Evolutionary conservation across 1,140 invertebrate species (phyloP), one percentile per base, ranked within the genome.

Genomic region (Aphaenogaster floridana): DNA sequence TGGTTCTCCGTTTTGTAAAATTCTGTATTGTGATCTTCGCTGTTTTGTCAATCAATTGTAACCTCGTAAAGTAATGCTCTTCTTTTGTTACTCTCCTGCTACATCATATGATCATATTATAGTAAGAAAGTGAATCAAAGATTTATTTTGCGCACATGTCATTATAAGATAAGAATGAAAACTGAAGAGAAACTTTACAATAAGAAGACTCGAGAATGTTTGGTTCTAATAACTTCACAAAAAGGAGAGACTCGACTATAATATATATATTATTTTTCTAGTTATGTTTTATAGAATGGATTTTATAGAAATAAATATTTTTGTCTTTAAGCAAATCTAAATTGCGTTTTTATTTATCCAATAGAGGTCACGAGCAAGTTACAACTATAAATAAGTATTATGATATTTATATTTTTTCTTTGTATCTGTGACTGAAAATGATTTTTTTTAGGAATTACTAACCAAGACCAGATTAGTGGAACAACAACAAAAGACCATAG

Each of bases 401-500:
- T 39, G 9, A 63, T 59, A 84, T 71, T 87, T 89, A 54, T 50
- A 21, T 21, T 90, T 89, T 76, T 13, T 76, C 8, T 59, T 13
- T 28, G 17, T 86, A 28, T 57, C 1, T 68, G 13, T 69, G 11
- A 66, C 42, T 52, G 68, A 83, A 66, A 85, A 88, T 59, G 64
- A 61, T 54, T 66, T 76, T 89, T 95, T 94, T 91, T 92, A 95
- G 94, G 94, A 95, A 48, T 89, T 95, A 71, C 92, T 92, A 64
- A 68, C 78, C 45, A 95, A 94, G 86, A 91, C 52, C 48, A 93
- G 88, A 89, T 79, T 90, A 77, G 86, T 93, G 50, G 93, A 94
- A 52, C 93, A 94, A 2, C 93, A 93, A 21, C 87, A 88, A 68
- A 93, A 93, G 76, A 89, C 50, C 11, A 93, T 93, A 21, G 94